Evolutionary conservation across 2,888 invertebrate genomes (phyloP).

Genomic region (Cephus rjabovi): DNA sequence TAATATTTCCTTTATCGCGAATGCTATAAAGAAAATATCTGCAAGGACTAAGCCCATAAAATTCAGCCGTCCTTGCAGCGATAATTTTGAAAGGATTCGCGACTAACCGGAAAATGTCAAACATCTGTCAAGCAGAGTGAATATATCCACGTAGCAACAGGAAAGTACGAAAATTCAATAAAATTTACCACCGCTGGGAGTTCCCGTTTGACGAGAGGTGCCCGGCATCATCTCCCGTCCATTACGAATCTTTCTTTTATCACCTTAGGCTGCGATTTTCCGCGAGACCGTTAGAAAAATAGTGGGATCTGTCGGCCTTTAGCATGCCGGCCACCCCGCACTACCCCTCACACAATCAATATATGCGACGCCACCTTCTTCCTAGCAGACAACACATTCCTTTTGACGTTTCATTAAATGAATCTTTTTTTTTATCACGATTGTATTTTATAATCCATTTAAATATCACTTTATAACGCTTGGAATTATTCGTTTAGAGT

Average conservation of each 20-base stretch:
- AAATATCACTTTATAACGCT: neutral
- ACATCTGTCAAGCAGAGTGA: slow-evolving; percentile 48
- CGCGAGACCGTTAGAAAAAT: slow-evolving; percentile 57
- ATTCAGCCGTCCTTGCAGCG: neutral
- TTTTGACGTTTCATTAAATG: neutral
- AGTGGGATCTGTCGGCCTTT: slow-evolving; percentile 53
- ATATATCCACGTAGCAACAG: neutral
- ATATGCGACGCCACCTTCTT: slow-evolving; percentile 41
- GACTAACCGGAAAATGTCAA: slow-evolving; percentile 32
- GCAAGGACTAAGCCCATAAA: neutral
- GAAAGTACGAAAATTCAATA: neutral
- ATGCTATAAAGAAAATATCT: neutral
- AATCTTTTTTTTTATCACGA: neutral
- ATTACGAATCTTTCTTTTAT: slow-evolving; percentile 41
- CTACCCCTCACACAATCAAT: slow-evolving; percentile 23
- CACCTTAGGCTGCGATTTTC: slow-evolving; percentile 27
- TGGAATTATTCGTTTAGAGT: neutral
- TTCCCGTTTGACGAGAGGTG: slow-evolving; percentile 56
- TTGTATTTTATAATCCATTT: neutral
- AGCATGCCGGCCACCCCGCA: slow-evolving; percentile 58
- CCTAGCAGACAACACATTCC: slow-evolving; percentile 16
- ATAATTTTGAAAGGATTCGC: neutral
- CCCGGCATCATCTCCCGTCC: slow-evolving; percentile 63
- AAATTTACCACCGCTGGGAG: slow-evolving; percentile 59
- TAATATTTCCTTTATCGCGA: neutral